phyloP scores from a whole-genome alignment of 1,140 invertebrate genomes.

The Whitmania pigra region DNA sequence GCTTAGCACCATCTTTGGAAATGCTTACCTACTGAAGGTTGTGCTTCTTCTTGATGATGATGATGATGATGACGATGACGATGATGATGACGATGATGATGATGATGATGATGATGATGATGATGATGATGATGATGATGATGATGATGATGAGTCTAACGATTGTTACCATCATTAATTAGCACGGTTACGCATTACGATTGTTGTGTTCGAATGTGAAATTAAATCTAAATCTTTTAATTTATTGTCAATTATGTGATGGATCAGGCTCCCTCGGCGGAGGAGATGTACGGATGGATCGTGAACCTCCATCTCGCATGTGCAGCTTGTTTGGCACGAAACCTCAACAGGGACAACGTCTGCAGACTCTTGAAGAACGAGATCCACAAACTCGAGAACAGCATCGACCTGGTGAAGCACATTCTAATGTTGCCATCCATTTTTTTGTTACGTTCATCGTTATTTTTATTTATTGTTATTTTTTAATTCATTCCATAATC shows the following conservation, averaged over 20 bases:
- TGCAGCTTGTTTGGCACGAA: constrained; percentile 88
- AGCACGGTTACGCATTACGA: too few relatives aligned
- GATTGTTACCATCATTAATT: too few relatives aligned
- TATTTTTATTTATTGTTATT: too few relatives aligned
- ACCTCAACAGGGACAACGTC: constrained; percentile 89
- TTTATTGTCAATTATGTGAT: not conserved
- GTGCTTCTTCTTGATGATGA: not conserved
- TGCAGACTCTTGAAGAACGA: constrained; percentile 87
- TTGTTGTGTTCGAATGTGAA: not conserved
- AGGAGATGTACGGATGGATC: constrained; percentile 94
- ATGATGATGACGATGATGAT: too few relatives aligned
- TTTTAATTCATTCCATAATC: not conserved
- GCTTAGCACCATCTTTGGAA: constrained; percentile 89
- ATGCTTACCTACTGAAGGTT: constrained; percentile 93
- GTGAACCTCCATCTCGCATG: constrained; percentile 94
- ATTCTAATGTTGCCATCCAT: not conserved
- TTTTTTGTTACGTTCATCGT: too few relatives aligned
- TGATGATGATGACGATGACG: too few relatives aligned
- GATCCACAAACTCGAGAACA: constrained; percentile 84
- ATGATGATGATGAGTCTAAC: too few relatives aligned
- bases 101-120: too few relatives aligned
- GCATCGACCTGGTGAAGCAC: constrained; percentile 81
- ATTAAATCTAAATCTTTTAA: not conserved
- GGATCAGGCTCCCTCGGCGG: constrained; percentile 63
- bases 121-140: too few relatives aligned